A percentile compares a stretch with the other conserved stretches of the same genome.
Evolutionary conservation across 2,113 vertebrate species (phyloP).

Genomic region (Aegithalos caudatus): DNA sequence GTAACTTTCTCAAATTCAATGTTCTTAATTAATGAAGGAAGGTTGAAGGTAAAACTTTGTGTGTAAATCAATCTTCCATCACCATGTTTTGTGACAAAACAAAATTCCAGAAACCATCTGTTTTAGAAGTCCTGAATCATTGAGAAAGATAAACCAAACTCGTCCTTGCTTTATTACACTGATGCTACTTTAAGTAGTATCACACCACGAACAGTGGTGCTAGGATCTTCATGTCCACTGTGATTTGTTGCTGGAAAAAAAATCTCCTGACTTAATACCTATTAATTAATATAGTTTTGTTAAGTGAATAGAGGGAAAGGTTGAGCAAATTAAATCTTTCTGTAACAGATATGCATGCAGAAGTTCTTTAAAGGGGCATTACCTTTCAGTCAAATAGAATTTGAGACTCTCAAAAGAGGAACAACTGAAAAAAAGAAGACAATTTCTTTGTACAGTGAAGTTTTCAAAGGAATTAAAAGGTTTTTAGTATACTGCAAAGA

Average conservation of each 20-base stretch:
- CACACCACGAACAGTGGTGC: background rate
- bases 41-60: background rate
- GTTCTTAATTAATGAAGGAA: background rate
- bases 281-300: background rate
- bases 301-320: background rate
- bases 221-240: background rate
- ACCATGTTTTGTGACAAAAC: background rate
- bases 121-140: background rate
- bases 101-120: background rate
- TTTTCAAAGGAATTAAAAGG: background rate
- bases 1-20: background rate
- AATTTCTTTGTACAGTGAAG: background rate
- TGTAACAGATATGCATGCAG: background rate
- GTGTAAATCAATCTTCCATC: background rate
- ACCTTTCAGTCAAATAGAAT: background rate
- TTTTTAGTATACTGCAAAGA: background rate
- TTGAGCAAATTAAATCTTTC: background rate
- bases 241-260: background rate
- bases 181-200: background rate
- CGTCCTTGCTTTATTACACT: background rate
- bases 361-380: background rate
- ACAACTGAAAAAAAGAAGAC: background rate
- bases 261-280: background rate
- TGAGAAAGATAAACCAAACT: background rate
- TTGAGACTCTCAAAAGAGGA: background rate